Percentiles rank a stretch among this genome's conserved stretches.
These are phyloP conservation scores for Muscidifurax raptorellus DNA, from an alignment of 1,140 invertebrate genomes.

Conservation along the genomic window DNA sequence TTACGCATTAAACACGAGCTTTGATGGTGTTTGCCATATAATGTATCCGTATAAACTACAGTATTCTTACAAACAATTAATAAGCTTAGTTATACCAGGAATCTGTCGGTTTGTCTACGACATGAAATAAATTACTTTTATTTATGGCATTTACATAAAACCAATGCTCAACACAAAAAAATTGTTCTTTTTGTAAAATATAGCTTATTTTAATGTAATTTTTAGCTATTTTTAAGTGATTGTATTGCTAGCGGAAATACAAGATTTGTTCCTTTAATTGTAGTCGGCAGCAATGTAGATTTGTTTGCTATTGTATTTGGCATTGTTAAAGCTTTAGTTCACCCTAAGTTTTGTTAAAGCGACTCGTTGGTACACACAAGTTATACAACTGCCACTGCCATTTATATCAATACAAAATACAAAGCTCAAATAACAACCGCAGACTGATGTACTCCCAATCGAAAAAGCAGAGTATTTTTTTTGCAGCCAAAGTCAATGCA, in stretches of 20 bases:
- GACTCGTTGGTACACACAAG: conserved; percentile 40
- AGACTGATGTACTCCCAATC: neutral
- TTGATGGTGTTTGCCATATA: conserved; percentile 49
- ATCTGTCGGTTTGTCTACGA: neutral
- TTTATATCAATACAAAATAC: neutral
- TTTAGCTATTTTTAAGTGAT: conserved; percentile 17
- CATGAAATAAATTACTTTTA: neutral
- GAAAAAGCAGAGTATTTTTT: neutral
- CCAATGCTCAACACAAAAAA: neutral
- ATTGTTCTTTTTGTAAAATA: conserved; percentile 47
- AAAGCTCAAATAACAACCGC: neutral
- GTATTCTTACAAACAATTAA: conserved; percentile 44
- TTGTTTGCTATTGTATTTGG: conserved; percentile 49
- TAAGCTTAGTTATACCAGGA: conserved; percentile 1
- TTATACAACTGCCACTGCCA: neutral
- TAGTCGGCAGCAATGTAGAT: conserved; percentile 47
- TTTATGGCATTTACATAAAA: conserved; percentile 24
- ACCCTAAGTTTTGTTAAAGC: conserved; percentile 44
- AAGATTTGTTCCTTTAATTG: conserved; percentile 52
- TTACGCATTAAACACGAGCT: conserved; percentile 46
- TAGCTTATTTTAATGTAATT: conserved; percentile 12
- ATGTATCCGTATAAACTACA: conserved; percentile 48
- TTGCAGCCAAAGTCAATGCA: neutral
- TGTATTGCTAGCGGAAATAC: conserved; percentile 14
- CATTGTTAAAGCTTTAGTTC: conserved; percentile 52